Percentiles rank a stretch among this genome's conserved stretches.
Conservation (phyloP, 2,888 invertebrate genomes). For the Lymantria dispar region DNA sequence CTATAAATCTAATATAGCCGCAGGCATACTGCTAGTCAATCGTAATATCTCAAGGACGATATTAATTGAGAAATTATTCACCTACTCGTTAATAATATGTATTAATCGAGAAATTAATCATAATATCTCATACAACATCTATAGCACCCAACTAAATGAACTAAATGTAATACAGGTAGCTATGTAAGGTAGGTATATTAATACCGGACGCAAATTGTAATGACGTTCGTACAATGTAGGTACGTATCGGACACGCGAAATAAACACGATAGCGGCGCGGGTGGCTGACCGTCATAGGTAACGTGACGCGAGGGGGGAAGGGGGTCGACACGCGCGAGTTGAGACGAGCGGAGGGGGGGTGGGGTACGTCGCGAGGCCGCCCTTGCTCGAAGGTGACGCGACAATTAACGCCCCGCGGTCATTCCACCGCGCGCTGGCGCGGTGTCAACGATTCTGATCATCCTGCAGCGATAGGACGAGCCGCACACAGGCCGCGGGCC, state of each 20-base stretch:
- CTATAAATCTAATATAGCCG: no score
- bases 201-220: conserved; percentile 22
- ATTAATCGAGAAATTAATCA: no score
- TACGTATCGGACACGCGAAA: conserved; percentile 33
- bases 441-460: conserved; percentile 78
- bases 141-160: not conserved
- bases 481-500: conserved; percentile 47
- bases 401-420: conserved; percentile 77
- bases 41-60: no score
- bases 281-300: conserved; percentile 52
- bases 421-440: conserved; percentile 70
- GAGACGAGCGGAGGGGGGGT: conserved; percentile 23
- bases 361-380: conserved; percentile 54
- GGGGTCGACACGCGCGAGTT: conserved; percentile 24
- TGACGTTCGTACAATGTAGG: conserved; percentile 23
- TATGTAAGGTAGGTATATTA: not conserved
- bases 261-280: conserved; percentile 50
- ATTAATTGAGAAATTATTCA: no score
- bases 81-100: no score
- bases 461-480: conserved; percentile 57
- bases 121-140: no score
- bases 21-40: no score
- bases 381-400: conserved; percentile 77
- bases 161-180: not conserved
- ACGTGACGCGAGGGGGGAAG: conserved; percentile 54